These are phyloP conservation scores for Dendropsophus ebraccatus DNA, from an alignment of 2,113 vertebrate genomes.

Conservation along the genomic window DNA sequence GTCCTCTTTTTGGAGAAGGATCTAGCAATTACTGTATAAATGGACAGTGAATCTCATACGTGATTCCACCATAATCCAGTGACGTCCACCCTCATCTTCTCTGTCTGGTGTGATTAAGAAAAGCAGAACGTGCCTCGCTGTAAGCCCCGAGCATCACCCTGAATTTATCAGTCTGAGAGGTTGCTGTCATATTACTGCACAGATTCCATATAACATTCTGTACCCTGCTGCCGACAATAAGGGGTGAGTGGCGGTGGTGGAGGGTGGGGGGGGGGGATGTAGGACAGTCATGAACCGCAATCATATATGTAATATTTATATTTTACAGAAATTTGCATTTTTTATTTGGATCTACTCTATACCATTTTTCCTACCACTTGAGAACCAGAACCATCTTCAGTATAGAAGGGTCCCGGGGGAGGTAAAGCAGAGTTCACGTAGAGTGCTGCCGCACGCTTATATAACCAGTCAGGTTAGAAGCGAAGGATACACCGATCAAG, in stretches of 20 bases:
- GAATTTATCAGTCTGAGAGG: neutral
- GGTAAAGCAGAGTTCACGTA: slow-evolving; percentile 12
- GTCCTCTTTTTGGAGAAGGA: neutral
- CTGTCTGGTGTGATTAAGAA: neutral
- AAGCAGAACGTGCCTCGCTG: neutral
- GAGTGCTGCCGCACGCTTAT: neutral
- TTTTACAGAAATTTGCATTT: neutral
- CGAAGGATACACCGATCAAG: neutral
- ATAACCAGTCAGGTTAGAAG: slow-evolving; percentile 18
- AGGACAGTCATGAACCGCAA: neutral
- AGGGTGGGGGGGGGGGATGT: neutral
- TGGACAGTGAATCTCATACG: neutral
- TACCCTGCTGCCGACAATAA: neutral
- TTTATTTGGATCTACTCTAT: neutral
- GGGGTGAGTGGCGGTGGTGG: no score
- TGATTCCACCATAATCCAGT: neutral
- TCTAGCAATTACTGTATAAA: neutral
- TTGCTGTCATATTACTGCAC: neutral
- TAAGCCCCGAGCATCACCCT: neutral
- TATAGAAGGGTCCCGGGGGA: neutral
- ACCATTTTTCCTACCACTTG: neutral
- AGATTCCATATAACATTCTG: neutral
- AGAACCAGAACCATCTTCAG: neutral
- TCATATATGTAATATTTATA: neutral
- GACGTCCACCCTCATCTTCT: neutral